Percentiles rank a stretch among this genome's conserved stretches.
Evolutionary conservation across 2,113 vertebrate genomes (phyloP).

Genomic region (Neopipo cinnamomea): DNA sequence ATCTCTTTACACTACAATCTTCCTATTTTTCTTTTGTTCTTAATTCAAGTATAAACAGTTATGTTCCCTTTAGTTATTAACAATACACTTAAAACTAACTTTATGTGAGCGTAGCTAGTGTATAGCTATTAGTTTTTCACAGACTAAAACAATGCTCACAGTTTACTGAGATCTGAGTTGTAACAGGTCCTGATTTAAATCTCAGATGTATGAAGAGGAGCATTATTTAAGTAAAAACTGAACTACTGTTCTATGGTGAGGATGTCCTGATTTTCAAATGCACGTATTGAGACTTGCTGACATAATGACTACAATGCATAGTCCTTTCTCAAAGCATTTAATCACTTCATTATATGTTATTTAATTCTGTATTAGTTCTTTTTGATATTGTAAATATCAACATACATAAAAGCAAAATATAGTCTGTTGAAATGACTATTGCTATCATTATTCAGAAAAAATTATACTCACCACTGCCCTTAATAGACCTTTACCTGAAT

Average conservation of each 20-base stretch:
- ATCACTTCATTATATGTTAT: neutral
- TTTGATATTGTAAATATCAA: neutral
- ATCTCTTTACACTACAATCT: neutral
- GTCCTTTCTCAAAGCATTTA: neutral
- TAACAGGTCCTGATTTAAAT: neutral
- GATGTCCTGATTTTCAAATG: neutral
- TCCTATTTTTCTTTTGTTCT: neutral
- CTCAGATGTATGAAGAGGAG: neutral
- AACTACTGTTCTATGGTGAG: neutral
- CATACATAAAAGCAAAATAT: neutral
- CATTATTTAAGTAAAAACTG: neutral
- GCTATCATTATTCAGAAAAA: neutral
- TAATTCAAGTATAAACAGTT: neutral
- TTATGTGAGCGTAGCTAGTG: neutral
- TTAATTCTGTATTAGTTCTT: neutral
- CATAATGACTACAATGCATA: neutral
- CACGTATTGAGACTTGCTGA: neutral
- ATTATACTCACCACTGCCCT: neutral
- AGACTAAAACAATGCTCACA: neutral
- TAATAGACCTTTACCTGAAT: neutral
- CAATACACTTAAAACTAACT: neutral
- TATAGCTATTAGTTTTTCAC: neutral
- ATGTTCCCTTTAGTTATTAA: neutral
- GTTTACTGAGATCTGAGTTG: neutral
- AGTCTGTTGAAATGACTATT: neutral